These are phyloP conservation scores for Diplolepis rosae DNA, from an alignment of 2,888 invertebrate genomes.

Conservation along the genomic window DNA sequence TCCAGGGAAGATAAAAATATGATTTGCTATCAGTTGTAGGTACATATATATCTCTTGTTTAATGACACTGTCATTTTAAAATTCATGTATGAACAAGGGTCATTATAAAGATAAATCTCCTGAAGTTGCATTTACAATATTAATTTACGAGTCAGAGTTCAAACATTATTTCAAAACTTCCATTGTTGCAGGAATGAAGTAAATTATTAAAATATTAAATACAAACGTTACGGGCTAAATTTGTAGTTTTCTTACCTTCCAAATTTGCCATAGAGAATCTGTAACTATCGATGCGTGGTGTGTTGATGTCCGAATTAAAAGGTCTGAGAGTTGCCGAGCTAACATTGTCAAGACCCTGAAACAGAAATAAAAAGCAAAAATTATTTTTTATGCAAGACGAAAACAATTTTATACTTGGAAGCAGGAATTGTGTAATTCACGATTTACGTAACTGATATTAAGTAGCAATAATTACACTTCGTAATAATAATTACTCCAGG, in stretches of 20 bases:
- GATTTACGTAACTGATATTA: neutral
- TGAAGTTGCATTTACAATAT: neutral
- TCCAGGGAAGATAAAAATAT: neutral
- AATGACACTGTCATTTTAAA: neutral
- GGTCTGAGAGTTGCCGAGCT: slow-evolving; percentile 79
- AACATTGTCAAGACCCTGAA: slow-evolving; percentile 82
- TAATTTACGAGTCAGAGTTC: too few relatives aligned
- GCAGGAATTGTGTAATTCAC: neutral
- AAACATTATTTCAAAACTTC: neutral
- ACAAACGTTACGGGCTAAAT: neutral
- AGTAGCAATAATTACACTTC: neutral
- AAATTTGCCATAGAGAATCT: slow-evolving; percentile 97
- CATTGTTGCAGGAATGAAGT: neutral
- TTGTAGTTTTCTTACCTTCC: slow-evolving; percentile 77
- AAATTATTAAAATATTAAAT: neutral
- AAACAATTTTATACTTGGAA: neutral
- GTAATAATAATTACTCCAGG: neutral
- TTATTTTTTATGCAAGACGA: slow-evolving; percentile 7
- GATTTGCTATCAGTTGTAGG: neutral
- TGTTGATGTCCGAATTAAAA: slow-evolving; percentile 81
- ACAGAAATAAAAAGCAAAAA: slow-evolving; percentile 54
- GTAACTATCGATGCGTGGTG: slow-evolving; percentile 91
- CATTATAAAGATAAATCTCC: neutral
- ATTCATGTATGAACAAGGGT: slow-evolving; percentile 1
- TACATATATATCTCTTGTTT: neutral